Percentiles rank a stretch among this genome's conserved stretches.
Evolutionary conservation across 1,140 invertebrate genomes (phyloP).

Genomic region (Calliphora vicina): DNA sequence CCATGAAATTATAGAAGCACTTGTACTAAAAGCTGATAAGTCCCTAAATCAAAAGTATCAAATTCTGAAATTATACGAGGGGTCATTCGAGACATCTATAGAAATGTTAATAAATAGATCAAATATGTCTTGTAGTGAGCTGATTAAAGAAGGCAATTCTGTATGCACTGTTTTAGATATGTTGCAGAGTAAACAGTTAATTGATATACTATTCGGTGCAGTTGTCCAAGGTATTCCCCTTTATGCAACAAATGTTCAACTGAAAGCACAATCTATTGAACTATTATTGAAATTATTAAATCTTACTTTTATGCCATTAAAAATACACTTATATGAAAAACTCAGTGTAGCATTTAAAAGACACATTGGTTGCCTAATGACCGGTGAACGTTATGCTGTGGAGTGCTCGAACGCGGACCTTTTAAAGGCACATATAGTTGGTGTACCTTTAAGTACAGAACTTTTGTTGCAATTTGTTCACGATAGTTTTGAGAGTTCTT

Average conservation of each 20-base stretch:
- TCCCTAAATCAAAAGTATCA: conserved; percentile 16
- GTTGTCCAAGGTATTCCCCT: conserved; percentile 43
- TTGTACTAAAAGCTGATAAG: neutral
- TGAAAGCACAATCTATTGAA: conserved; percentile 43
- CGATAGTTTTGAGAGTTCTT: conserved; percentile 11
- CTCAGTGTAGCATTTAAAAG: conserved; percentile 41
- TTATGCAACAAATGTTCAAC: conserved; percentile 34
- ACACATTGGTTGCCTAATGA: conserved; percentile 50
- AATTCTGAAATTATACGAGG: neutral
- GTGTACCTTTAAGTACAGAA: conserved; percentile 46
- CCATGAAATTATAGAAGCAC: neutral
- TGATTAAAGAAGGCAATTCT: neutral
- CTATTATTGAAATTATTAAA: conserved; percentile 45
- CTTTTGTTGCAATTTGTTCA: conserved; percentile 47
- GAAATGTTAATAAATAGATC: neutral
- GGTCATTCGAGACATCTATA: neutral
- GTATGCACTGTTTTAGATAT: conserved; percentile 12
- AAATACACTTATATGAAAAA: conserved; percentile 33
- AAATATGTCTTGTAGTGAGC: neutral
- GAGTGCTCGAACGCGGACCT: conserved; percentile 46
- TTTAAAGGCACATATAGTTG: conserved; percentile 44
- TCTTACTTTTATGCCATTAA: conserved; percentile 40
- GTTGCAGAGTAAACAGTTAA: conserved; percentile 45
- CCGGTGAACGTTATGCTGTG: conserved; percentile 43
- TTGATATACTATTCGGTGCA: conserved; percentile 43